Evolutionary conservation across 2,888 invertebrate species (phyloP).

Genomic region (Serripes groenlandicus): DNA sequence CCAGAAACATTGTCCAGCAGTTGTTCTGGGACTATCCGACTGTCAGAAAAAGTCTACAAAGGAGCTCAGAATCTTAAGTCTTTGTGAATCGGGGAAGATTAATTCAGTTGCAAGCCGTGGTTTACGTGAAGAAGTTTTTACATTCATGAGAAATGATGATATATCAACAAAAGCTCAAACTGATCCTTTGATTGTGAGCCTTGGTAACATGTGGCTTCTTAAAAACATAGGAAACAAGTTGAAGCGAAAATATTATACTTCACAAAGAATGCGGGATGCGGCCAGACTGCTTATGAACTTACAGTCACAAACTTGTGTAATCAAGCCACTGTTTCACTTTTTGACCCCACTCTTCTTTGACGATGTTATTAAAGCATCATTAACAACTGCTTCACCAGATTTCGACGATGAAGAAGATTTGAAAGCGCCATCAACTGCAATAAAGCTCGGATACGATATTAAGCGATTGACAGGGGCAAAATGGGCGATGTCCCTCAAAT

Average conservation of each 20-base stretch:
- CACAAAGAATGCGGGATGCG: slow-evolving; percentile 16
- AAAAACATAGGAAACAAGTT: slow-evolving; percentile 7
- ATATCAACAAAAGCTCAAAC: not conserved
- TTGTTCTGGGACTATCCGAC: slow-evolving; percentile 6
- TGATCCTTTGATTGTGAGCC: slow-evolving; percentile 7
- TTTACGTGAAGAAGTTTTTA: slow-evolving; percentile 14
- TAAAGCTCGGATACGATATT: too few relatives aligned
- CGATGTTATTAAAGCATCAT: too few relatives aligned
- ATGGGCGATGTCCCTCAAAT: too few relatives aligned
- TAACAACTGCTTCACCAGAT: too few relatives aligned
- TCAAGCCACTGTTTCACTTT: too few relatives aligned
- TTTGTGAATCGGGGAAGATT: slow-evolving; percentile 1
- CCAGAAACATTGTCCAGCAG: slow-evolving; percentile 1
- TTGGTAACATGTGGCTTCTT: not conserved
- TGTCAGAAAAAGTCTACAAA: slow-evolving; percentile 1
- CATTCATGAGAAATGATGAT: slow-evolving; percentile 15
- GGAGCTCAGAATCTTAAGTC: slow-evolving; percentile 5
- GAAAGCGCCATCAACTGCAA: too few relatives aligned
- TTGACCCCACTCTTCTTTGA: too few relatives aligned
- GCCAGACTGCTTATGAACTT: too few relatives aligned
- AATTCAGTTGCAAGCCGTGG: not conserved
- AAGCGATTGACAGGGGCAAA: too few relatives aligned
- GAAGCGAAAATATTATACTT: slow-evolving; percentile 6
- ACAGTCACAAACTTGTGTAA: too few relatives aligned
- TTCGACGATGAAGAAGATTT: too few relatives aligned